These are phyloP conservation scores for Gastrophryne carolinensis DNA, from an alignment of 2,797 vertebrate species.

Conservation along the genomic window DNA sequence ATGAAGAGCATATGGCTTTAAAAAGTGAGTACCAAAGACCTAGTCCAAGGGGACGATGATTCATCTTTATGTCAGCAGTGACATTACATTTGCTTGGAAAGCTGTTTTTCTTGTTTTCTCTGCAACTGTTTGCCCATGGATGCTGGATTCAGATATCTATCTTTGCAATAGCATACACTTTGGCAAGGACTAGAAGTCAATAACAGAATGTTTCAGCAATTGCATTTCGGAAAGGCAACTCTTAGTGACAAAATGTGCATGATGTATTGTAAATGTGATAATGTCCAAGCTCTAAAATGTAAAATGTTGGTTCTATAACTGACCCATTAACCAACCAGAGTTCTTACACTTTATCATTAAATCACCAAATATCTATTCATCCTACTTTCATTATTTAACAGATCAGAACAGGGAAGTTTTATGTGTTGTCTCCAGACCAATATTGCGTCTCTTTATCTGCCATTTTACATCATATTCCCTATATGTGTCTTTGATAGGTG, in stretches of 20 bases:
- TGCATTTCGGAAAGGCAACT: slow-evolving; percentile 1
- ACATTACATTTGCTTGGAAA: no score
- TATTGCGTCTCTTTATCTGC: slow-evolving; percentile 3
- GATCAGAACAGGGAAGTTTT: slow-evolving; percentile 7
- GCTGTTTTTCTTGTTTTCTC: no score
- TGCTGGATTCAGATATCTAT: neutral
- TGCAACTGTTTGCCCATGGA: neutral
- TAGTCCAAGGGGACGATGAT: no score
- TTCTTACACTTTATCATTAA: slow-evolving; percentile 4
- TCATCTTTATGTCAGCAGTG: no score
- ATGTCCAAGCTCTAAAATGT: slow-evolving; percentile 13
- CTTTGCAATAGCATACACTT: neutral
- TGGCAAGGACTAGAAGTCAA: neutral
- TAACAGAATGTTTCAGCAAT: slow-evolving; percentile 11
- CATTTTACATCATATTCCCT: neutral
- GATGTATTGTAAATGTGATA: slow-evolving; percentile 8
- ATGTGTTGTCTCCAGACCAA: slow-evolving; percentile 7
- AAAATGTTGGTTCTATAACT: neutral
- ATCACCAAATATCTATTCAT: slow-evolving; percentile 9
- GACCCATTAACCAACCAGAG: slow-evolving; percentile 20
- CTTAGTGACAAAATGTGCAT: slow-evolving; percentile 5
- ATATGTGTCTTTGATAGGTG: neutral
- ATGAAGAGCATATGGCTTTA: no score
- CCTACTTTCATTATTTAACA: slow-evolving; percentile 25
- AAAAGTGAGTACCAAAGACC: no score